These are phyloP conservation scores for Perodicticus potto DNA, from an alignment of 2,797 vertebrate genomes.

Conservation along the genomic window DNA sequence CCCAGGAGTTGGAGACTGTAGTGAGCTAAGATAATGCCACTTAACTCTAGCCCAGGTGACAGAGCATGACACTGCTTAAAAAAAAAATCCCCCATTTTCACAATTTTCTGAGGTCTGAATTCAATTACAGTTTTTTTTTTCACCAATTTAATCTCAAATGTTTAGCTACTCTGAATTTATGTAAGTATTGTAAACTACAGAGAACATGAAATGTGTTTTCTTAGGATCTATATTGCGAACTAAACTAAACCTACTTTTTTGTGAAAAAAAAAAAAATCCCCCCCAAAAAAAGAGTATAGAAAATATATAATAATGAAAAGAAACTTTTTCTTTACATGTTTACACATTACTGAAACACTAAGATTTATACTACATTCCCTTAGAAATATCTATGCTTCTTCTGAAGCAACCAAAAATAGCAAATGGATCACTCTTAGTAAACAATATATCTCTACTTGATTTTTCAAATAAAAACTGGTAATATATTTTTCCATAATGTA, in stretches of 20 bases:
- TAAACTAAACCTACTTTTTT: conserved; percentile 67
- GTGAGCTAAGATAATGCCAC: not conserved
- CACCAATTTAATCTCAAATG: conserved; percentile 50
- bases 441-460: not conserved
- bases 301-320: conserved; percentile 30
- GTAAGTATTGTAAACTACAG: conserved; percentile 61
- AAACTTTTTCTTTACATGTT: not conserved
- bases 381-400: not conserved
- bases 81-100: conserved; percentile 60
- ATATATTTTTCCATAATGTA: conserved; percentile 1
- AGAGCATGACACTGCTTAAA: not conserved
- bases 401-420: not conserved
- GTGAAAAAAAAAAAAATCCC: no score
- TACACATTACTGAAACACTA: conserved; percentile 37
- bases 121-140: conserved; percentile 53
- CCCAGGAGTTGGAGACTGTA: not conserved
- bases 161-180: conserved; percentile 64
- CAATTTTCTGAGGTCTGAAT: conserved; percentile 52
- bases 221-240: conserved; percentile 40
- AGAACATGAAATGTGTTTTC: conserved; percentile 65
- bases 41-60: not conserved
- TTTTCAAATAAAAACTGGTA: conserved; percentile 60
- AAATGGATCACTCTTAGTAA: not conserved
- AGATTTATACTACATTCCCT: not conserved
- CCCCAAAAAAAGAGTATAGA: not conserved